A percentile compares a stretch with the other conserved stretches of the same genome.
Conservation (phyloP, 2,797 vertebrate genomes). For the Vipera latastei region DNA sequence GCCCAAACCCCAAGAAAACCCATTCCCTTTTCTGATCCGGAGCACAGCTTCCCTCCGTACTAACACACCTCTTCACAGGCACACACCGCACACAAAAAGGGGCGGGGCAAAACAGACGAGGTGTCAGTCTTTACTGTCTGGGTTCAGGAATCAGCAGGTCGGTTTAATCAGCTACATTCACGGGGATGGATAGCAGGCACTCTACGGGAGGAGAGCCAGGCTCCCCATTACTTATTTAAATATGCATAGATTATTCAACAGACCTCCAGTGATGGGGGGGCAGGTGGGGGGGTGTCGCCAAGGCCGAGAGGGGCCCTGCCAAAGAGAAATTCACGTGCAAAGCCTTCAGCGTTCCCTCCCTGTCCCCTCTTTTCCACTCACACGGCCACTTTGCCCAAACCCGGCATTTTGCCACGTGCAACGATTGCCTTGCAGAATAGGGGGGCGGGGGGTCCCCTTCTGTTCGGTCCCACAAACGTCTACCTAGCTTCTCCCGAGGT, state of each 20-base stretch:
- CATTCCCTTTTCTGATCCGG: neutral
- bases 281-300: fast-evolving
- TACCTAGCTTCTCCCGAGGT: neutral
- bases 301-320: neutral
- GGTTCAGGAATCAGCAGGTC: neutral
- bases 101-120: neutral
- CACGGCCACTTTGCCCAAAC: no score
- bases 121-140: slow-evolving; percentile 19
- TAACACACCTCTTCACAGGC: neutral
- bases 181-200: neutral
- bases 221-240: slow-evolving; percentile 21
- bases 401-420: neutral
- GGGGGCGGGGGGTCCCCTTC: neutral
- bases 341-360: neutral
- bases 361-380: neutral
- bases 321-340: slow-evolving; percentile 25
- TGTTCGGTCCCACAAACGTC: neutral
- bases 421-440: neutral
- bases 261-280: neutral
- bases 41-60: no score
- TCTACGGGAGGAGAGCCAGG: neutral
- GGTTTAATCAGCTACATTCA: slow-evolving; percentile 6
- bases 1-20: neutral
- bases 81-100: neutral
- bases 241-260: slow-evolving; percentile 32